phyloP scores from a whole-genome alignment of 1,140 invertebrate genomes.

The Rhagoletis zephyria region DNA sequence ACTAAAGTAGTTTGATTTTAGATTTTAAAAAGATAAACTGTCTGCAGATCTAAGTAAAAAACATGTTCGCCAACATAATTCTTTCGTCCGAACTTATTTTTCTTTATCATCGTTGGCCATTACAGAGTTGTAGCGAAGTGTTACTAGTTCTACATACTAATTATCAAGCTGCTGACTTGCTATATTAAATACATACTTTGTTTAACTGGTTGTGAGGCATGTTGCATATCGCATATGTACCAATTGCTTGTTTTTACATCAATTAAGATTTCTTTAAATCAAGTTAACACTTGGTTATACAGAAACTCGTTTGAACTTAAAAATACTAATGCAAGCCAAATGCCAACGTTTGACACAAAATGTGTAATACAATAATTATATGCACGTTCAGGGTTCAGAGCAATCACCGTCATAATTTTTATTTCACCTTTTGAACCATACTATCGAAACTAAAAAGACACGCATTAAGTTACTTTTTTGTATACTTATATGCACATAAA shows the following conservation, averaged over 20 bases:
- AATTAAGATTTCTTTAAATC: slow-evolving; percentile 12
- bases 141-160: neutral
- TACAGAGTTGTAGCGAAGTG: neutral
- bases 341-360: no score
- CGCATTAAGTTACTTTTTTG: no score
- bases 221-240: neutral
- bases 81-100: neutral
- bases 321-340: neutral
- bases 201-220: no score
- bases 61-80: neutral
- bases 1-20: neutral
- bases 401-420: no score
- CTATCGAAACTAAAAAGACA: no score
- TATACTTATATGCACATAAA: no score
- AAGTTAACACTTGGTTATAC: neutral
- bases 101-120: neutral
- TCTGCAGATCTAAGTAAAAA: neutral
- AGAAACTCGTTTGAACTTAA: neutral
- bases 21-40: neutral
- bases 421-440: no score
- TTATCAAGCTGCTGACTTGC: slow-evolving; percentile 9
- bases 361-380: no score
- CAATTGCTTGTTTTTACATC: neutral
- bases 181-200: neutral
- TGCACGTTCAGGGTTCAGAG: no score